Conservation (phyloP, 2,888 invertebrate species). For the Volucella bombylans region DNA sequence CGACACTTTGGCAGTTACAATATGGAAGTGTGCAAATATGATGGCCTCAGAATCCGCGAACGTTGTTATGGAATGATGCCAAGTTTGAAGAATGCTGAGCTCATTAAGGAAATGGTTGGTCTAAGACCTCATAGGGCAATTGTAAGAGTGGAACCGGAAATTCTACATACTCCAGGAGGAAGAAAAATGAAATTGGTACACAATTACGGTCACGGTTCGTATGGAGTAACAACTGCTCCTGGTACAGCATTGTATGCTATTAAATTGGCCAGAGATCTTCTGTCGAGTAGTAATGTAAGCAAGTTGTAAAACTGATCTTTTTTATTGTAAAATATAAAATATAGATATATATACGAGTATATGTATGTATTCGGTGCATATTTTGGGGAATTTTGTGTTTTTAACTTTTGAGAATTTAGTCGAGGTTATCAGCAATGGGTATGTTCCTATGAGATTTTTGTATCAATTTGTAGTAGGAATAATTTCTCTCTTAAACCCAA, state of each 20-base stretch:
- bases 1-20: conserved; percentile 92
- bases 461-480: too few species aligned
- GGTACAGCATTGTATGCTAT: conserved; percentile 92
- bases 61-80: conserved; percentile 91
- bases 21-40: conserved; percentile 86
- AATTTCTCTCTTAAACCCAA: too few species aligned
- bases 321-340: too few species aligned
- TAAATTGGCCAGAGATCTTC: conserved; percentile 85
- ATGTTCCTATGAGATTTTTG: too few species aligned
- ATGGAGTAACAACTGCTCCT: conserved; percentile 94
- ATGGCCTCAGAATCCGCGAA: conserved; percentile 89
- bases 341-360: too few species aligned
- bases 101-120: conserved; percentile 88
- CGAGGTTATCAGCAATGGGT: too few species aligned
- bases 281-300: conserved; percentile 78
- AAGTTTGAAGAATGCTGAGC: conserved; percentile 84
- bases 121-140: conserved; percentile 91
- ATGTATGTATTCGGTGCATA: too few species aligned
- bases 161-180: conserved; percentile 80
- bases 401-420: too few species aligned
- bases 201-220: conserved; percentile 97
- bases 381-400: too few species aligned
- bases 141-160: conserved; percentile 88
- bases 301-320: conserved; percentile 76
- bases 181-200: conserved; percentile 88